A percentile compares a stretch with the other conserved stretches of the same genome.
Evolutionary conservation across 2,113 vertebrate genomes (phyloP).

Genomic region (Psittacula cyanocephala): DNA sequence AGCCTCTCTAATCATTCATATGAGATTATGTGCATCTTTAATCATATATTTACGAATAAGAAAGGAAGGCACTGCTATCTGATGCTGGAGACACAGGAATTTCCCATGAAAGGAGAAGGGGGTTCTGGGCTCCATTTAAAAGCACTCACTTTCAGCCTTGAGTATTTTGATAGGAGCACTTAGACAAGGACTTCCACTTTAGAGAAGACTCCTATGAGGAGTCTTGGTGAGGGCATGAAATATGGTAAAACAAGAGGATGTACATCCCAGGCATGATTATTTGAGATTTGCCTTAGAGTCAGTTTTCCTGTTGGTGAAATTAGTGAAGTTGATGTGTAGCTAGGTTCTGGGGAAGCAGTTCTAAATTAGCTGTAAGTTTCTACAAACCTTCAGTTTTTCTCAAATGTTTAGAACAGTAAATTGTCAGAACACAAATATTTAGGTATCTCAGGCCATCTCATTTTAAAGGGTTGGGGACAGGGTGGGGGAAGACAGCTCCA

Average conservation of each 20-base stretch:
- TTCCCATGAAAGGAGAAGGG: not conserved
- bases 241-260: not conserved
- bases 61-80: not conserved
- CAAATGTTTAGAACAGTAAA: not conserved
- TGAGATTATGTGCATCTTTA: not conserved
- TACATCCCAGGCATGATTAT: not conserved
- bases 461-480: not conserved
- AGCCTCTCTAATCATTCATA: not conserved
- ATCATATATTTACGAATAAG: not conserved
- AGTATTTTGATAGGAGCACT: not conserved
- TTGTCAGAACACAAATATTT: not conserved
- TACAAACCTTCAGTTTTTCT: not conserved
- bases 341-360: not conserved
- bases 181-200: not conserved
- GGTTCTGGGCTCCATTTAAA: not conserved
- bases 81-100: not conserved
- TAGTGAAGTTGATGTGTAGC: not conserved
- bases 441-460: not conserved
- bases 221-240: not conserved
- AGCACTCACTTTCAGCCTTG: not conserved
- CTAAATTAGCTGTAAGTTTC: not conserved
- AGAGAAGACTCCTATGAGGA: not conserved
- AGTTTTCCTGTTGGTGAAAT: not conserved
- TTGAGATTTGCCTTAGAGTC: not conserved
- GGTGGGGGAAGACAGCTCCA: not conserved